phyloP scores from a whole-genome alignment of 2,113 vertebrate genomes.

The Otolemur garnettii region DNA sequence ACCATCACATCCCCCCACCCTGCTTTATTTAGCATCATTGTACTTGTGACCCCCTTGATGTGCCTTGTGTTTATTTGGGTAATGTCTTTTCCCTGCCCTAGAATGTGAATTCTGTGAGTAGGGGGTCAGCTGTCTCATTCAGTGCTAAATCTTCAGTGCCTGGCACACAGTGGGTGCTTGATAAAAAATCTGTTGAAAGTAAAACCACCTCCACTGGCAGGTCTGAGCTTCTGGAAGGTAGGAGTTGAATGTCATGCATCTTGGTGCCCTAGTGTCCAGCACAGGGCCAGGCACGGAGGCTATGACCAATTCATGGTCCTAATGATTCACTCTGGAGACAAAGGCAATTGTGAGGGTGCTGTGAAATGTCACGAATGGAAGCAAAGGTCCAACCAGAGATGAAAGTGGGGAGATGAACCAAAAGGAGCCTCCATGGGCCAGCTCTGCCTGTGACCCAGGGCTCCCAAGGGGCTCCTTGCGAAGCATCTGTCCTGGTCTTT shows the following conservation, averaged over 20 bases:
- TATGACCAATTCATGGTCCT: not conserved
- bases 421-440: rapidly evolving
- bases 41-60: not conserved
- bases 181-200: not conserved
- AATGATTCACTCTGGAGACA: not conserved
- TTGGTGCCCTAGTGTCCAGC: not conserved
- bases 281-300: not conserved
- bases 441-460: rapidly evolving
- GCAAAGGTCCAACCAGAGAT: not conserved
- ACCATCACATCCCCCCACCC: not conserved
- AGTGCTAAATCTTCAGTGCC: not conserved
- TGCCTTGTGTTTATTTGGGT: not conserved
- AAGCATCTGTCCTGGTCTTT: rapidly evolving
- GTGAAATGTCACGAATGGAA: not conserved
- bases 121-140: not conserved
- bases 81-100: rapidly evolving
- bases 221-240: not conserved
- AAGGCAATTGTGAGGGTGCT: not conserved
- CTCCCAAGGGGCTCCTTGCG: not conserved
- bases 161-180: not conserved
- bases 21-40: not conserved
- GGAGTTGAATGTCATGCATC: rapidly evolving
- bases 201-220: not conserved
- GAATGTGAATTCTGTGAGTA: not conserved
- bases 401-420: not conserved